Base-by-base conservation (phyloP, 2,888 invertebrate genomes). In the Stictocephala bisonia region DNA sequence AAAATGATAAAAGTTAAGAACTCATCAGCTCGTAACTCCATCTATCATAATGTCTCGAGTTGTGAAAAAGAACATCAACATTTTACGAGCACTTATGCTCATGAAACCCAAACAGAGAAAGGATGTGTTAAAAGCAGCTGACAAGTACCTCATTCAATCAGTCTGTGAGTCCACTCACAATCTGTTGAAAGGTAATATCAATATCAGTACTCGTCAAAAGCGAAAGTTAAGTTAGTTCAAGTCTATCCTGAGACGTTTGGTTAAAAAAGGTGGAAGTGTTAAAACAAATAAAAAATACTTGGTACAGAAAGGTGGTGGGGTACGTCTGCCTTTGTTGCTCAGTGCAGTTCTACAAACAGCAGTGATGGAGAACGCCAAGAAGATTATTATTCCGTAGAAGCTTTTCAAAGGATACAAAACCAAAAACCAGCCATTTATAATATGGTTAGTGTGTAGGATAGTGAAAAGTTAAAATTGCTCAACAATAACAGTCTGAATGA, bases 331-430 rank as follows among this genome's bases (percentile, higher is more conserved):
- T 4, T 18, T 31, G 11, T 27, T 31, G 24, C 6, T 58, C 3
- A 56, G 15, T 22, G 51, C 51, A 15, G 51, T 51, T 3, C 6
- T 51, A 20, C 51, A 51, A 13, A 24, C 22, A n/a, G 1, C 1
- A 31, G 2, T 13, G 20, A 58, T 58, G 56, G 56, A 58, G 18
- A 27, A 58, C 18, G 31, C 56, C 2, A 58, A 58, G 18, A 58
- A 58, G 29, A 58, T 58, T 6, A 31, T 58, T 15, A 58, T 58
- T n/a, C n/a, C n/a, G n/a, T n/a, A n/a, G n/a, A n/a, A n/a, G n/a
- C n/a, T n/a, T n/a, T n/a, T n/a, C n/a, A n/a, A n/a, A n/a, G n/a
- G n/a, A n/a, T n/a, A n/a, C n/a, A n/a, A n/a, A n/a, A n/a, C n/a
- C n/a, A n/a, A n/a, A n/a, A n/a, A n/a, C 56, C 31, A 4, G 13